These are phyloP conservation scores for Phoenicopterus ruber DNA, from an alignment of 2,113 vertebrate species.

Conservation along the genomic window DNA sequence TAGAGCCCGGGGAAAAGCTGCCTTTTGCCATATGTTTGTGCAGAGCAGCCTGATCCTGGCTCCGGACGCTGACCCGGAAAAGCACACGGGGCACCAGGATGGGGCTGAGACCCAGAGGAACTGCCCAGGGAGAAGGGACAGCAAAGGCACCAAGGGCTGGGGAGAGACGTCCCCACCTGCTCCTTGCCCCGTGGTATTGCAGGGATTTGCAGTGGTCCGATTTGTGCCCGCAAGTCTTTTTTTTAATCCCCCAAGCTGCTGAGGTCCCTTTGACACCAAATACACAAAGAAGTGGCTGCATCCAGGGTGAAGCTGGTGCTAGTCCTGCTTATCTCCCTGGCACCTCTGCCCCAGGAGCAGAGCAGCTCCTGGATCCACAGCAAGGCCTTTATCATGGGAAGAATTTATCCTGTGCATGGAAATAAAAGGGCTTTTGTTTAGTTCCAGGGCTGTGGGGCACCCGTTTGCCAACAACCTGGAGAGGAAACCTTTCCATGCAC, in stretches of 20 bases:
- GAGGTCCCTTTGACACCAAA: neutral
- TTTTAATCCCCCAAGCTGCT: neutral
- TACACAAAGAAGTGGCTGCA: neutral
- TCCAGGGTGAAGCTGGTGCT: neutral
- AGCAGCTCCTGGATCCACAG: neutral
- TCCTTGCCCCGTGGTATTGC: neutral
- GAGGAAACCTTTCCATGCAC: neutral
- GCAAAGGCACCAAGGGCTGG: neutral
- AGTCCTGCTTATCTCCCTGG: neutral
- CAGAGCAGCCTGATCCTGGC: neutral
- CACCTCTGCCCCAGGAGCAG: neutral
- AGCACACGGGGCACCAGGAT: neutral
- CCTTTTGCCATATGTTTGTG: neutral
- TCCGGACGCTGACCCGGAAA: accelerated
- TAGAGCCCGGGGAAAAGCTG: neutral
- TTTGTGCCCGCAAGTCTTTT: neutral
- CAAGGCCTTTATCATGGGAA: neutral
- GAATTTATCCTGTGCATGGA: neutral
- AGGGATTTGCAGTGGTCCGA: neutral
- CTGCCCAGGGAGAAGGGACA: neutral
- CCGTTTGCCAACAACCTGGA: neutral
- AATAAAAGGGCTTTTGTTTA: slow-evolving; percentile 21
- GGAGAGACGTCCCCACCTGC: neutral
- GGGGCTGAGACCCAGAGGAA: neutral
- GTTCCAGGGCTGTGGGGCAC: neutral